Percentiles rank a stretch among this genome's conserved stretches.
Conservation (phyloP, 2,797 vertebrate species). For the Peromyscus eremicus region DNA sequence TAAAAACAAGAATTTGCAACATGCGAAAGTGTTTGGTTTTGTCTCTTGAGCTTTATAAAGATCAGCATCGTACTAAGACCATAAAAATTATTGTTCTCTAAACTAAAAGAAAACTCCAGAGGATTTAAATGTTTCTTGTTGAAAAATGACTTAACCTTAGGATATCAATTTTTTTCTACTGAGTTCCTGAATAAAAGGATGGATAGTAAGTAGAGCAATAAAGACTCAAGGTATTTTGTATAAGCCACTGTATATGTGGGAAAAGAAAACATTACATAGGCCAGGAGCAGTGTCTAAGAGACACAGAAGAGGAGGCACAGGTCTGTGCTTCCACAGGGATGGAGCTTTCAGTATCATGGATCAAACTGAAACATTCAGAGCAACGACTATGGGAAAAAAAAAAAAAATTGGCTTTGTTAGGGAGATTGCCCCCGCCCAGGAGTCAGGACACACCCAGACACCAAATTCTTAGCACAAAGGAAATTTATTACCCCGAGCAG, state of each 20-base stretch:
- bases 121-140: slow-evolving; percentile 55
- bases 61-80: neutral
- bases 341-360: slow-evolving; percentile 55
- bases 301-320: slow-evolving; percentile 43
- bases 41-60: slow-evolving; percentile 59
- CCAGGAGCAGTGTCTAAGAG: slow-evolving; percentile 31
- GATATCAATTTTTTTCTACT: neutral
- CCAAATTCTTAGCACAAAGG: neutral
- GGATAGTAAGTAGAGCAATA: neutral
- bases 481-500: neutral
- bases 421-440: neutral
- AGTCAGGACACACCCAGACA: neutral
- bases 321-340: slow-evolving; percentile 4
- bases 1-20: slow-evolving; percentile 35
- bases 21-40: neutral
- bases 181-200: slow-evolving; percentile 19
- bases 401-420: neutral
- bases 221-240: slow-evolving; percentile 21
- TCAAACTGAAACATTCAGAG: neutral
- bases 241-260: neutral
- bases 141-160: slow-evolving; percentile 53
- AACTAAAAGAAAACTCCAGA: slow-evolving; percentile 37
- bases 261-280: slow-evolving; percentile 54
- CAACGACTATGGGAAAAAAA: slow-evolving; percentile 56
- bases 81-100: slow-evolving; percentile 58